Evolutionary conservation across 2,888 invertebrate genomes (phyloP), one percentile per base, ranked within the genome.

Genomic region (Pyralis farinalis): DNA sequence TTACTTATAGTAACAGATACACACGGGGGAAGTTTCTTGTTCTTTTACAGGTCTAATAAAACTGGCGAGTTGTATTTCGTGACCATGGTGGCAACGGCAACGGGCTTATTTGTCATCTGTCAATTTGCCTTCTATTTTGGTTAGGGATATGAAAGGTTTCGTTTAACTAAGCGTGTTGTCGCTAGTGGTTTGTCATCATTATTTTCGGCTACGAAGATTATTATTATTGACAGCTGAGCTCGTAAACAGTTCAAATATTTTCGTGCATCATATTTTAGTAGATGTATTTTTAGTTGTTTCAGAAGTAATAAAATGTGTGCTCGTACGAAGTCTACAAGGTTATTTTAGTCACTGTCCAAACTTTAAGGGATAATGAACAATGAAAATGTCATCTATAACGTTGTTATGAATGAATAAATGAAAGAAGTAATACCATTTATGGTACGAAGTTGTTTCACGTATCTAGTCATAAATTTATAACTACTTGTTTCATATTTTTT

Each of bases 91-190:
- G 78, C 83, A 64, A 81, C 83, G 85, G 80, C 83, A 86, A 84
- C 81, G 76, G 70, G 71, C 83, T 68, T 83, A 88, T 88, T 88
- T 88, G 86, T 88, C 87, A 87, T 82, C 83, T 86, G 87, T 88
- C 87, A 86, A 86, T 84, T 86, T 81, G 71, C 74, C 81, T 73
- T 85, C 80, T 87, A 86, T 86, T 86, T 85, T 67, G 65, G 82
- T 82, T 69, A 65, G 76, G 78, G 75, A 69, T 78, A 77, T 81
- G 79, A 84, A 86, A 87, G 85, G 77, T 73, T 77, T 81, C 71
- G 68, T 75, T 79, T 73, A 65, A 73, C 70, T 62, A 56, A 55
- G 72, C 71, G 68, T 63, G 73, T 63, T 74, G 77, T 80, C 78
- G 66, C 56, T 67, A 59, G 68, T 76, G 70, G 80, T 81, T 79